phyloP scores from a whole-genome alignment of 2,888 invertebrate species.

The Crematogaster levior region DNA sequence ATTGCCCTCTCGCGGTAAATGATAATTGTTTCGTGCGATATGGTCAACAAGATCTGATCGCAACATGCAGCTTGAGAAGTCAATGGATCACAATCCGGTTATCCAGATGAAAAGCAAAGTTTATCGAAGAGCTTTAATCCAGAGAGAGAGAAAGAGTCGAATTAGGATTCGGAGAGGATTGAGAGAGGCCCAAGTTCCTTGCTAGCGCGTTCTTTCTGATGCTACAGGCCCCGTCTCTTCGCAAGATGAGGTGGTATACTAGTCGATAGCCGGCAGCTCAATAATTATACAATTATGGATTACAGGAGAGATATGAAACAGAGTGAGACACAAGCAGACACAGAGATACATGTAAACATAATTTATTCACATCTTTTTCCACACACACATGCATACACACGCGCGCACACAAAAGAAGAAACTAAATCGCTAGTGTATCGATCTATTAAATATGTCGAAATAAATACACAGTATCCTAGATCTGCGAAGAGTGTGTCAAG shows the following conservation, averaged over 20 bases:
- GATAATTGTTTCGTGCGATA: not conserved
- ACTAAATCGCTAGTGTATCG: not conserved
- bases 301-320: not conserved
- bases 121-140: not conserved
- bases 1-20: not conserved
- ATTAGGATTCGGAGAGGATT: not conserved
- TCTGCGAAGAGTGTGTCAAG: not conserved
- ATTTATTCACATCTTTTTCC: conserved; percentile 37
- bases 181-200: not conserved
- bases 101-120: not conserved
- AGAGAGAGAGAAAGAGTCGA: not conserved
- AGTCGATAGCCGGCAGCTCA: not conserved
- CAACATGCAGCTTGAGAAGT: not conserved
- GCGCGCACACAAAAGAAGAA: too few species aligned
- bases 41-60: not conserved
- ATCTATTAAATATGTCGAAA: not conserved
- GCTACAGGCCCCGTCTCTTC: not conserved
- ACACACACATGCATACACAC: not conserved
- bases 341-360: conserved; percentile 15
- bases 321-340: not conserved
- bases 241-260: not conserved
- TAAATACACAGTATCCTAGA: not conserved
- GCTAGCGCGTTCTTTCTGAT: not conserved
- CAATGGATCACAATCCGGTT: not conserved
- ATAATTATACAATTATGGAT: not conserved